Conservation (phyloP, 1,140 invertebrate species). For the Archegozetes longisetosus region DNA sequence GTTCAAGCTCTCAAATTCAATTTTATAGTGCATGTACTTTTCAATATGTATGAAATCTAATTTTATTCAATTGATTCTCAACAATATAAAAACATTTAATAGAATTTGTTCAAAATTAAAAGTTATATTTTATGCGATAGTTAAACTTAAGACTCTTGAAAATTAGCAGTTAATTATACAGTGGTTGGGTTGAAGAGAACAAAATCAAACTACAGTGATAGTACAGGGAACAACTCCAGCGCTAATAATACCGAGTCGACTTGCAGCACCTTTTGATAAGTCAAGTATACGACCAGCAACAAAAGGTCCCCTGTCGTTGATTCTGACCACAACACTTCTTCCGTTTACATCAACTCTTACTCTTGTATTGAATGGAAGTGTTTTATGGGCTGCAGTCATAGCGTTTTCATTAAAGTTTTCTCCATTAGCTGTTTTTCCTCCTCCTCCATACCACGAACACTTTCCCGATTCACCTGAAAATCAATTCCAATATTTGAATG, state of each 20-base stretch:
- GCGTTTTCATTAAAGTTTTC: constrained; percentile 1
- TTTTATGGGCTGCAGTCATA: constrained; percentile 12
- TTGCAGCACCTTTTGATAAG: constrained; percentile 1
- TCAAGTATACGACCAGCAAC: constrained; percentile 7
- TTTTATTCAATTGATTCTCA: no score
- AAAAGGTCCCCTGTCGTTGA: constrained; percentile 13
- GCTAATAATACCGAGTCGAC: not conserved
- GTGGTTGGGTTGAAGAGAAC: no score
- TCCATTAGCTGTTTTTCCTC: constrained; percentile 8
- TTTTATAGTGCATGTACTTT: no score
- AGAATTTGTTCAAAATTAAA: no score
- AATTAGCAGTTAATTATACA: no score
- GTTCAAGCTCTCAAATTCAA: no score
- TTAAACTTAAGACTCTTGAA: no score
- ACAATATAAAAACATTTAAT: no score
- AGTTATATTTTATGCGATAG: no score
- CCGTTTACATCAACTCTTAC: constrained; percentile 1
- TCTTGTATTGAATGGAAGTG: constrained; percentile 11
- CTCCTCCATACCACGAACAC: not conserved
- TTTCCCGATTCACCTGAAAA: no score
- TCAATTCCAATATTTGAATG: no score
- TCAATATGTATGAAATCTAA: no score
- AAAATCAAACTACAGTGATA: not conserved
- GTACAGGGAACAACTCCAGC: constrained; percentile 4
- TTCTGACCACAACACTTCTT: not conserved